Evolutionary conservation across 2,113 vertebrate species (phyloP), one percentile per base, ranked within the genome.

Genomic region (Siphamia tubifer): DNA sequence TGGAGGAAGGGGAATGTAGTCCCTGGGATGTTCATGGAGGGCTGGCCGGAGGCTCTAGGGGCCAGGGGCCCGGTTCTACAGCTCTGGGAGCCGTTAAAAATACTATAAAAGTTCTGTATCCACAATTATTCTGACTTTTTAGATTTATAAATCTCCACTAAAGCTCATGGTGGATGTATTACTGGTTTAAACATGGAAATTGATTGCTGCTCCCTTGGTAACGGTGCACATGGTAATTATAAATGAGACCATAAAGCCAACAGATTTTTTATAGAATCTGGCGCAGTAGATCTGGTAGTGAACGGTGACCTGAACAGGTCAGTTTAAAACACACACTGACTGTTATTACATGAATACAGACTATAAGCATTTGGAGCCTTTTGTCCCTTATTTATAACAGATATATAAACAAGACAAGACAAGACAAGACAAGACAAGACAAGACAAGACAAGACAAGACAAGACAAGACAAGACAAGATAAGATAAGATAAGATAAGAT

Each of bases 121-220:
- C 83, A 88, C 80, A 83, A 87, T 90, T 90, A 89, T 89, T 89
- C 51, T 13, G 66, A 84, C 82, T 84, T 89, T 84, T 83, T 81
- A 68, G 76, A 87, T 90, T 89, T 87, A 90, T 92, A 90, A 87
- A 90, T 86, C 87, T 87, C 74, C 72, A 65, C 63, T 74, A 77
- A 86, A 57, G 56, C 79, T 89, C 73, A 79, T 88, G 64, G 79
- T 83, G 72, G 82, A 87, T 83, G 66, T 74, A 82, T 90, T 85
- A 86, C 81, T 75, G 81, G 77, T 87, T 89, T 83, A 77, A 89
- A 89, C 65, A 58, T 66, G 68, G 83, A 78, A 82, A 83, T 57
- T 58, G 67, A 85, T 83, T 84, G 77, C 73, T 77, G 67, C 70
- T 71, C 72, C 60, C 66, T 62, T 7, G 23, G 60, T 85, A 87